Conservation (phyloP, 1,140 invertebrate genomes). For the Lerema accius region DNA sequence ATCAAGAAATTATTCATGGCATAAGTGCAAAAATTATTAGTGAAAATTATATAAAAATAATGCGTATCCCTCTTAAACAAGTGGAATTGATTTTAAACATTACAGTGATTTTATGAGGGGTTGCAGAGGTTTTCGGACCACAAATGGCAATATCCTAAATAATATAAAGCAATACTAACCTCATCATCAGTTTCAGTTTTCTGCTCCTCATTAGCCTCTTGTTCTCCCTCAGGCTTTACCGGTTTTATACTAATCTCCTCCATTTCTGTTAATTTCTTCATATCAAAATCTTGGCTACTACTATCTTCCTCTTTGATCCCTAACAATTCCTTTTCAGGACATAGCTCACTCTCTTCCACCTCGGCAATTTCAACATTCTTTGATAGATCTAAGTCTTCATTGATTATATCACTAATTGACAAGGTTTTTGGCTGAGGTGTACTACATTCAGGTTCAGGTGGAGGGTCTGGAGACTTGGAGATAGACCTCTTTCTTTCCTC, state of each 20-base stretch:
- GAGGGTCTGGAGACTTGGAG: slow-evolving; percentile 31
- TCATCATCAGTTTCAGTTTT: slow-evolving; percentile 56
- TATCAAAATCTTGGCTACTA: slow-evolving; percentile 74
- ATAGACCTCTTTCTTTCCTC: slow-evolving; percentile 33
- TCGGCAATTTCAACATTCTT: slow-evolving; percentile 81
- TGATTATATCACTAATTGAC: slow-evolving; percentile 78
- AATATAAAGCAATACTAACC: slow-evolving; percentile 46
- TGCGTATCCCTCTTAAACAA: too few species aligned
- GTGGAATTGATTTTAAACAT: too few species aligned
- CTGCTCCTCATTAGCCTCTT: slow-evolving; percentile 52
- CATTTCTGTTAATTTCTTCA: slow-evolving; percentile 84
- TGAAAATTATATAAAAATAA: too few species aligned
- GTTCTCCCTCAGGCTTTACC: slow-evolving; percentile 52
- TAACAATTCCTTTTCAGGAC: slow-evolving; percentile 72
- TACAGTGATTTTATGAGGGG: too few species aligned
- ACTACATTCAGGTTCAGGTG: slow-evolving; percentile 36
- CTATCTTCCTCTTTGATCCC: slow-evolving; percentile 67
- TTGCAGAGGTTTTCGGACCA: too few species aligned
- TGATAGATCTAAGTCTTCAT: slow-evolving; percentile 75
- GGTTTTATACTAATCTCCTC: slow-evolving; percentile 81
- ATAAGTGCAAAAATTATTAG: too few species aligned
- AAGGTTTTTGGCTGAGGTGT: slow-evolving; percentile 64
- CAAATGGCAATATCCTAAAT: too few species aligned
- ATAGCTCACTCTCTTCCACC: slow-evolving; percentile 74
- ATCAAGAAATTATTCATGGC: too few species aligned